These are phyloP conservation scores for Spatulosminthurus flaviceps DNA, from an alignment of 2,888 invertebrate species.

Conservation along the genomic window DNA sequence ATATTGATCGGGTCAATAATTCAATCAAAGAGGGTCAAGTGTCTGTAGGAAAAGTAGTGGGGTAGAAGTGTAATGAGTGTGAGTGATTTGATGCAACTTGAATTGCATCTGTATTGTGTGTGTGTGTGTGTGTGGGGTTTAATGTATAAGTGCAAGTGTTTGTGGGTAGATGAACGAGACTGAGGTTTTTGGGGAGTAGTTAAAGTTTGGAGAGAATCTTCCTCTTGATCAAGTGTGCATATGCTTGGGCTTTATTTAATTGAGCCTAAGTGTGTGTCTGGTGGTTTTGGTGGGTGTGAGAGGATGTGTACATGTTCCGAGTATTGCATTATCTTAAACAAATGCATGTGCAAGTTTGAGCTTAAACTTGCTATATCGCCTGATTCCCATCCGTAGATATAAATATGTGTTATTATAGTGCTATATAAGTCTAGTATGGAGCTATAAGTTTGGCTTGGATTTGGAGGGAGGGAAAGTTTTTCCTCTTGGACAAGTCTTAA, in stretches of 20 bases:
- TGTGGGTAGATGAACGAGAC: too few species aligned
- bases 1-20: neutral
- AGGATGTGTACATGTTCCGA: too few species aligned
- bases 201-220: neutral
- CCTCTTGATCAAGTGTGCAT: conserved; percentile 10
- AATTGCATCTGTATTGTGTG: neutral
- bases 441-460: too few species aligned
- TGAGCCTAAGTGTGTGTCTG: conserved; percentile 13
- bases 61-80: neutral
- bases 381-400: too few species aligned
- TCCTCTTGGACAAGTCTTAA: conserved; percentile 42
- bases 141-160: too few species aligned
- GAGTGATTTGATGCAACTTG: neutral
- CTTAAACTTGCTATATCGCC: neutral
- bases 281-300: neutral
- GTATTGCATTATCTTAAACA: neutral
- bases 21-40: neutral
- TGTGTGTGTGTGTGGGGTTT: too few species aligned
- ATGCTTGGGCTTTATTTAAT: neutral
- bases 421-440: too few species aligned
- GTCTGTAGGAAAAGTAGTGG: neutral
- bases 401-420: neutral
- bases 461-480: conserved; percentile 36
- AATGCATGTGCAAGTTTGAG: neutral
- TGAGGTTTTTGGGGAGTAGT: neutral